Evolutionary conservation across 2,888 invertebrate genomes (phyloP).

Genomic region (Pollenia griseotomentosa): DNA sequence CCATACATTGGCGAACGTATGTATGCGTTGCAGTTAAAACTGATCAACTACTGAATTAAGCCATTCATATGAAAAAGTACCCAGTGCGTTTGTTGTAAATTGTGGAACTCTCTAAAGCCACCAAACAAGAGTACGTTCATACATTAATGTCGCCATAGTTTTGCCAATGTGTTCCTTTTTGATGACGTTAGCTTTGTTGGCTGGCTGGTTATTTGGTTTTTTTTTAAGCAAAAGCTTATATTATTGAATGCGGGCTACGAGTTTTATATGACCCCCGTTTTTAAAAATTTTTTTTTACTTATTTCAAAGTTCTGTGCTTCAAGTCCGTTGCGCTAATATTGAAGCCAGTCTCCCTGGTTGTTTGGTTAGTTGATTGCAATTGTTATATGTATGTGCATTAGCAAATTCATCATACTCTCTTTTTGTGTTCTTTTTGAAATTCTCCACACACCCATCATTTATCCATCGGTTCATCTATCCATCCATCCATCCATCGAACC

Average conservation of each 20-base stretch:
- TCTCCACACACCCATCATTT: conserved; percentile 36
- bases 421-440: conserved; percentile 3
- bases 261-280: conserved; percentile 52
- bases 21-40: conserved; percentile 47
- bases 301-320: conserved; percentile 17
- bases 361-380: conserved; percentile 41
- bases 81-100: conserved; percentile 9
- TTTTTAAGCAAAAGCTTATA: conserved; percentile 53
- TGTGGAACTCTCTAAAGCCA: conserved; percentile 17
- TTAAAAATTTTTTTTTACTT: conserved; percentile 3
- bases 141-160: conserved; percentile 46
- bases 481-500: conserved; percentile 26
- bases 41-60: conserved; percentile 55
- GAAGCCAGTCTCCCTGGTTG: conserved; percentile 39
- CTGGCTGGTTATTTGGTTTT: conserved; percentile 58
- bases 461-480: conserved; percentile 22
- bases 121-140: background rate
- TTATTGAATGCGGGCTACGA: conserved; percentile 17
- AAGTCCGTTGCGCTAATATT: conserved; percentile 30
- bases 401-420: conserved; percentile 56
- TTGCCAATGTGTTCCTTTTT: conserved; percentile 13
- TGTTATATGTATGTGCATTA: conserved; percentile 46
- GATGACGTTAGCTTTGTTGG: conserved; percentile 41
- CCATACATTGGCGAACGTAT: conserved; percentile 18
- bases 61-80: conserved; percentile 34